These are phyloP conservation scores for Lutjanus erythropterus DNA, from an alignment of 2,113 vertebrate species.

Conservation along the genomic window DNA sequence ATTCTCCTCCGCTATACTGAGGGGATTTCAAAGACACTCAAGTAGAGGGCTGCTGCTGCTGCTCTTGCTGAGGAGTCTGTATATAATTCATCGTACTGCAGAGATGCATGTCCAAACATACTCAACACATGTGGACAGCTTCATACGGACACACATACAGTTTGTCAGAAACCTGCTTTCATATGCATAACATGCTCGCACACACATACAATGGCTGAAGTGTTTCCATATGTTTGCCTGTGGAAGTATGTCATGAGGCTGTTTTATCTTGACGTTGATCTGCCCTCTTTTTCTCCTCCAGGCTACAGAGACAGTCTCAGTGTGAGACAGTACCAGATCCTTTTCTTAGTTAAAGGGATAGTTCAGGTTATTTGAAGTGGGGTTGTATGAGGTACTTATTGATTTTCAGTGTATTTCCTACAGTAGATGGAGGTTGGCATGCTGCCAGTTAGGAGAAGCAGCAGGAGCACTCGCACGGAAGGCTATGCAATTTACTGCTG, in stretches of 20 bases:
- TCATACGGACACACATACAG: conserved; percentile 3
- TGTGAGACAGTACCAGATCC: not conserved
- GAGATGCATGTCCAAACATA: conserved; percentile 26
- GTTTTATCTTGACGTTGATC: conserved; percentile 49
- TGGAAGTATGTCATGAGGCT: conserved; percentile 44
- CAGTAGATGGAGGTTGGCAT: no score
- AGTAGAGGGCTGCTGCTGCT: conserved; percentile 50
- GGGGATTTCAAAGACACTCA: conserved; percentile 44
- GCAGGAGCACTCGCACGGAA: no score
- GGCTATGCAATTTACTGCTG: no score
- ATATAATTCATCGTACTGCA: conserved; percentile 50
- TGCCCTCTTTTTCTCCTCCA: conserved; percentile 20
- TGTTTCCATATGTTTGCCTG: conserved; percentile 48
- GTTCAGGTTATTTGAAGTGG: no score
- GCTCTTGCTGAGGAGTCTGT: conserved; percentile 34
- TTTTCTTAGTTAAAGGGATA: no score
- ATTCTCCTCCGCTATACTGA: conserved; percentile 37
- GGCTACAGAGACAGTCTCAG: conserved; percentile 17
- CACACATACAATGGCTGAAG: conserved; percentile 16
- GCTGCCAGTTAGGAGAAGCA: no score
- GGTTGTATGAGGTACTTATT: no score
- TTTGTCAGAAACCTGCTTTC: conserved; percentile 11
- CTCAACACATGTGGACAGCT: conserved; percentile 2
- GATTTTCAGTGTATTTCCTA: no score
- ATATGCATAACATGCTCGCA: not conserved